Evolutionary conservation across 2,888 invertebrate species (phyloP), one percentile per base, ranked within the genome.

Genomic region (Pterobdella sp.): DNA sequence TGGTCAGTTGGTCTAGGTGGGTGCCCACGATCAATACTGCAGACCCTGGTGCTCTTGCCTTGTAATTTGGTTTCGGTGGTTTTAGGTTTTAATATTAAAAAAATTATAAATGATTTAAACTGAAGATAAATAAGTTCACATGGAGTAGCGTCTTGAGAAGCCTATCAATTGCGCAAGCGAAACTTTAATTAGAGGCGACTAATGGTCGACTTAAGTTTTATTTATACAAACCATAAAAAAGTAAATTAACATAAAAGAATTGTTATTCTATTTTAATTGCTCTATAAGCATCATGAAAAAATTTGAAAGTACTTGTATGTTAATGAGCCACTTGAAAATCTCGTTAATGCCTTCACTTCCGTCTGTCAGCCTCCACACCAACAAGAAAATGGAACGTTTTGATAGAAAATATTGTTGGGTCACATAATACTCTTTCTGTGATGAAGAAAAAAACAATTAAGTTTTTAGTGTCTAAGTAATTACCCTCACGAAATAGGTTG

Each of bases 381-480:
- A 96, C 72, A 98, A 86, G 83, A 96, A 98, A 49, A 98, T 85
- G 32, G 95, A 94, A 22, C 97, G 88, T 75, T 94, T 92, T 0
- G 96, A 95, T 66, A 98, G 85, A 84, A 98, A 98, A 84, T 98
- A 98, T 83, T 97, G 96, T 86, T 97, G 97, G 0, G 97, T 97
- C 0, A 96, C 93, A 83, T 97, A 97, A 83, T 97, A 96, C 81
- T 98, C 97, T 81, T 90, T 80, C 84, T 87, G 72, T 18, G 31
- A 22, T 42, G 34, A 56, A 32, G 32, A 49, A 26, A 34, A 1
- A 70, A 49, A 70, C n/a, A n/a, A n/a, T n/a, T n/a, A n/a, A n/a
- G n/a, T n/a, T n/a, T n/a, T n/a, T n/a, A n/a, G n/a, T n/a, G n/a
- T n/a, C n/a, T n/a, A n/a, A n/a, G n/a, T n/a, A n/a, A n/a, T n/a